These are phyloP conservation scores for Girardinus metallicus DNA, from an alignment of 2,797 vertebrate genomes.

Conservation along the genomic window DNA sequence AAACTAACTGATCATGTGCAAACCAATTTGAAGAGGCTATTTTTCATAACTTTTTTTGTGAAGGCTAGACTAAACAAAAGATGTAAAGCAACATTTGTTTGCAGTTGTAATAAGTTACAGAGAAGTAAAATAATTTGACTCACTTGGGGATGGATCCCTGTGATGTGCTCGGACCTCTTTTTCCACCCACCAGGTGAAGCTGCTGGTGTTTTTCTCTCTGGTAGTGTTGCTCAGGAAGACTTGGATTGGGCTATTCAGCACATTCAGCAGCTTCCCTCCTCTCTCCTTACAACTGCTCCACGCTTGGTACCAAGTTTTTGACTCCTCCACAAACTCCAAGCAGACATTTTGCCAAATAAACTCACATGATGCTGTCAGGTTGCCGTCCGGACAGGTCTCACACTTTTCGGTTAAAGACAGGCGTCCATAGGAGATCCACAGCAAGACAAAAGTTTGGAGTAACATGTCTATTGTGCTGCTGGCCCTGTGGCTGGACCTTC, in stretches of 20 bases:
- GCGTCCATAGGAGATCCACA: slow-evolving; percentile 67
- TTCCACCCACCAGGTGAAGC: slow-evolving; percentile 77
- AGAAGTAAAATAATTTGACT: slow-evolving; percentile 46
- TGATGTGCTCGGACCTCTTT: slow-evolving; percentile 14
- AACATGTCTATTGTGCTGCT: slow-evolving; percentile 57
- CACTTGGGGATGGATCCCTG: slow-evolving; percentile 46
- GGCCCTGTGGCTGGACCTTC: slow-evolving; percentile 22
- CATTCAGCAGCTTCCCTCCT: slow-evolving; percentile 73
- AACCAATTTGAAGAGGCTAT: not conserved
- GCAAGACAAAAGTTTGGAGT: slow-evolving; percentile 45
- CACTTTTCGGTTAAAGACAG: slow-evolving; percentile 20
- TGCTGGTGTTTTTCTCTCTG: slow-evolving; percentile 6
- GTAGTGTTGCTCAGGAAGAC: slow-evolving; percentile 52
- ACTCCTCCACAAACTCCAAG: slow-evolving; percentile 67
- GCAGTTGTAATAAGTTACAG: not conserved
- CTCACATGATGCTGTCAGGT: slow-evolving; percentile 18
- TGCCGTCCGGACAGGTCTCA: slow-evolving; percentile 8
- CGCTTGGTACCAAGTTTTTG: slow-evolving; percentile 69
- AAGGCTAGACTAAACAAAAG: not conserved
- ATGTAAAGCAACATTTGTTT: not conserved
- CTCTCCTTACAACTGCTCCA: slow-evolving; percentile 54
- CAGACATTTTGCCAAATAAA: slow-evolving; percentile 56
- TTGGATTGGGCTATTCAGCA: slow-evolving; percentile 40
- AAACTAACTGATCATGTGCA: not conserved
- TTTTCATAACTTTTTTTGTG: not conserved